Evolutionary conservation across 2,797 vertebrate species (phyloP), one percentile per base, ranked within the genome.

Genomic region (Sparus aurata): DNA sequence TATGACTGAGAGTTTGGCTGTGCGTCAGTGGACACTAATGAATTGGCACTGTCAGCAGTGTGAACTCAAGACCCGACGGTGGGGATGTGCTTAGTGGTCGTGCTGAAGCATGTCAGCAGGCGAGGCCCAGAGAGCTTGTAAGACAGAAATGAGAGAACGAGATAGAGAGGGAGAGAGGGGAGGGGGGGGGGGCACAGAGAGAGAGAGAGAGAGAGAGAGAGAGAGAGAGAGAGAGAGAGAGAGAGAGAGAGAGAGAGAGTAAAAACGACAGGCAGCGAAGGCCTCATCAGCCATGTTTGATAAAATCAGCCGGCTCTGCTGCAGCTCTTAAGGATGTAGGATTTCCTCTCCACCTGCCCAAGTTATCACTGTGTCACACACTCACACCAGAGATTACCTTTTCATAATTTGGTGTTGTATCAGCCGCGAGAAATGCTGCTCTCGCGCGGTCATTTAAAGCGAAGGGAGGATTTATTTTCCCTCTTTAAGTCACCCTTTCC

Each of bases 11-110:
- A 89, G 80, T 82, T 83, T 86, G 86, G 88, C 89, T 83, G 77
- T 86, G 89, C 77, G 69, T 93, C 92, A 92, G 89, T 93, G 88
- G 84, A 87, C 91, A 91, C 90, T 93, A 92, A 95, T 95, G 91
- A 94, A 94, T 91, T 93, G 89, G 81, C 89, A 83, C 82, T 90
- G 93, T 92, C 89, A 93, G 86, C 79, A 64, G 71, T 75, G 82
- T 86, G 91, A 94, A 90, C 87, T 78, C 77, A 47, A 72, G 87
- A 90, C 87, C 91, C 54, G 69, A 77, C 73, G 57, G 79, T 77
- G 52, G 47, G 76, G 81, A 88, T 88, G 89, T 88, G 85, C 88
- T 94, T 92, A 93, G 89, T 78, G 80, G 79, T 87, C 71, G 74
- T 91, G 85, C 81, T 91, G 85, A 87, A 85, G 87, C 91, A 86